Base-by-base conservation (phyloP, 2,888 invertebrate genomes). In the Drosophila siamana region DNA sequence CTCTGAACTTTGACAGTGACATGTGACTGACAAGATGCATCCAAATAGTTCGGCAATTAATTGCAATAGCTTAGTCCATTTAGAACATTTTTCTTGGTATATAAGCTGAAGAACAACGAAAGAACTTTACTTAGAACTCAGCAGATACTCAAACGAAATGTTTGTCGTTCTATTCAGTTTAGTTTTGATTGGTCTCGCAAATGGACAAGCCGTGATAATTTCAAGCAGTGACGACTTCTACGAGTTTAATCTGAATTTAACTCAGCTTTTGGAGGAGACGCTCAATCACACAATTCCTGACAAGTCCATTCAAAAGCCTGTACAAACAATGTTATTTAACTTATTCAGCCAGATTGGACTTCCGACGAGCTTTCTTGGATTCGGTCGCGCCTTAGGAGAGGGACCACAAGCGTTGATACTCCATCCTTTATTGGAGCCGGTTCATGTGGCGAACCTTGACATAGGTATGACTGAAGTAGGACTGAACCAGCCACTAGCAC, bases 1-100 rank as follows among this genome's bases (percentile, higher is more conserved):
- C 44, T 46, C 19, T 22, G 48, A 55, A 55, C 55, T 55, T 2
- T 55, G 55, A 55, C 55, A 55, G 55, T 55, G 55, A 55, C 44
- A 55, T 44, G 55, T 55, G 55, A 44, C 15, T 24, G 24, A 44
- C 55, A 44, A 7, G 43, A 33, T 15, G 9, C 15, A 22, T 30
- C 1, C 19, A 51, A 41, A 30, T 51, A 13, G 30, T 16, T 46
- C 24, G 33, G 6, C 11, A 62, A 54, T 48, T 30, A 44, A 66
- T 63, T 7, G 38, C 0, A 5, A 11, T n/a, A 33, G 7, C 13
- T 6, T 38, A 30, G 28, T 30, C 9, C 7, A 7, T 4, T 6
- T 19, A 22, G 19, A 1, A 4, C 3, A 28, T 7, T 15, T 7
- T 15, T 2, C 6, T 2, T 11, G 2, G 8, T 66, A 61, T 61